These are phyloP conservation scores for Paramormyrops kingsleyae DNA, from an alignment of 2,113 vertebrate species.

Conservation along the genomic window DNA sequence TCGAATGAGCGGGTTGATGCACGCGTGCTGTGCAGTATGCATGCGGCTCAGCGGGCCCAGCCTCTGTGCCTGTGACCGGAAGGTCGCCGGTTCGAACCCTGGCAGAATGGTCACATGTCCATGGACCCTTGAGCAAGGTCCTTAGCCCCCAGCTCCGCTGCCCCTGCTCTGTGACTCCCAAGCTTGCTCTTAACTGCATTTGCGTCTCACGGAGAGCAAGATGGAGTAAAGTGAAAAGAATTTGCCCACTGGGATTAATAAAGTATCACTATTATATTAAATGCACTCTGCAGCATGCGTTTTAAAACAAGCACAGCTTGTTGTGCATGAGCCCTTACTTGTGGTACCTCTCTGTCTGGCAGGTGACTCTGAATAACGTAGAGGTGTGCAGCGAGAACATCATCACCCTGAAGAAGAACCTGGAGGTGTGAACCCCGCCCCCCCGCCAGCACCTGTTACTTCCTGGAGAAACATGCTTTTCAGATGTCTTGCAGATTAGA, in stretches of 20 bases:
- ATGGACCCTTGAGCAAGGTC: not conserved
- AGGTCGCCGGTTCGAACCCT: not conserved
- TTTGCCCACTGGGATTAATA: not conserved
- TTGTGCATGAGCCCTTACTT: not conserved
- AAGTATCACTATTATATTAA: not conserved
- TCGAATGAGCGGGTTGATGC: not conserved
- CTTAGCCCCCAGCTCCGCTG: not conserved
- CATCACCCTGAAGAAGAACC: slow-evolving; percentile 88
- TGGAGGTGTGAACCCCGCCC: slow-evolving; percentile 67
- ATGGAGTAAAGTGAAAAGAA: not conserved
- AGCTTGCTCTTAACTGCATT: not conserved
- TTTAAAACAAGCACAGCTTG: not conserved
- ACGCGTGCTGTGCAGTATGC: not conserved
- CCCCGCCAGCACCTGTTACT: not conserved
- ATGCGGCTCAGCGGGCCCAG: not conserved
- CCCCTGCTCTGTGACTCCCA: not conserved
- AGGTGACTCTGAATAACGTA: slow-evolving; percentile 94
- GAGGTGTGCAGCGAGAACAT: slow-evolving; percentile 96
- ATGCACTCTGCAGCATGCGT: not conserved
- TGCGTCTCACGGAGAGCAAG: not conserved
- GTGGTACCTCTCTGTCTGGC: slow-evolving; percentile 1
- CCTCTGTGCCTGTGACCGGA: not conserved
- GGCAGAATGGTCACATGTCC: not conserved
- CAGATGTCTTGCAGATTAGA: not conserved
- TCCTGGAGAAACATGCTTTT: not conserved